These are phyloP conservation scores for Cyprichromis sp. DNA, from an alignment of 2,113 vertebrate species.

Conservation along the genomic window DNA sequence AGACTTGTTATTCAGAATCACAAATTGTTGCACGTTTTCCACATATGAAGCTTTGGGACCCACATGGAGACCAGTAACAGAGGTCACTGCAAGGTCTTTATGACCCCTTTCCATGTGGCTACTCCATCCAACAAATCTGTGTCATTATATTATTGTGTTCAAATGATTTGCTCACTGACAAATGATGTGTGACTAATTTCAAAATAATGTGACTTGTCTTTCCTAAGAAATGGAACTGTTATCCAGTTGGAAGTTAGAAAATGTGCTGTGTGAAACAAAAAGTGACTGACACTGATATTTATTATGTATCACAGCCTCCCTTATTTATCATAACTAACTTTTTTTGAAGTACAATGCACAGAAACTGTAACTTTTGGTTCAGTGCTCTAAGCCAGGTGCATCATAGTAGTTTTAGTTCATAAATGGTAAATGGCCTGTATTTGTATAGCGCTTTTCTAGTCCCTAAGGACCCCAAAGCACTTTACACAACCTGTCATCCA, in stretches of 20 bases:
- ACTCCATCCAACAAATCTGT: slow-evolving; percentile 23
- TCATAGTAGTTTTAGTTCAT: neutral
- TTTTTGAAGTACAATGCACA: neutral
- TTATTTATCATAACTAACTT: neutral
- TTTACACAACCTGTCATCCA: too few relatives aligned
- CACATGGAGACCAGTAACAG: slow-evolving; percentile 14
- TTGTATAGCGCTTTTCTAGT: too few relatives aligned
- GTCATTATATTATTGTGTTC: slow-evolving; percentile 52
- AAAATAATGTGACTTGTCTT: slow-evolving; percentile 38
- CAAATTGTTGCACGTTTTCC: slow-evolving; percentile 12
- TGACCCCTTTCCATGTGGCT: neutral
- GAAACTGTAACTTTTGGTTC: neutral
- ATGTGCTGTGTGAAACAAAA: neutral
- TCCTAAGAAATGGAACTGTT: slow-evolving; percentile 8
- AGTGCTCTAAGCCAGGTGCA: neutral
- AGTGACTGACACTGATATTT: neutral
- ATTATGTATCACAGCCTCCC: neutral
- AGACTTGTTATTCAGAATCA: slow-evolving; percentile 12
- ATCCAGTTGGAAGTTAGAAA: slow-evolving; percentile 12
- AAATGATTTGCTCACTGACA: slow-evolving; percentile 53
- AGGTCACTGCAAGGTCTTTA: slow-evolving; percentile 41
- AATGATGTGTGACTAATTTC: slow-evolving; percentile 55
- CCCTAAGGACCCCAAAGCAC: too few relatives aligned
- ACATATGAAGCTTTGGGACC: slow-evolving; percentile 7
- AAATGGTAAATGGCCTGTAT: too few relatives aligned